These are phyloP conservation scores for Poeciliopsis prolifica DNA, from an alignment of 2,113 vertebrate species.

Conservation along the genomic window DNA sequence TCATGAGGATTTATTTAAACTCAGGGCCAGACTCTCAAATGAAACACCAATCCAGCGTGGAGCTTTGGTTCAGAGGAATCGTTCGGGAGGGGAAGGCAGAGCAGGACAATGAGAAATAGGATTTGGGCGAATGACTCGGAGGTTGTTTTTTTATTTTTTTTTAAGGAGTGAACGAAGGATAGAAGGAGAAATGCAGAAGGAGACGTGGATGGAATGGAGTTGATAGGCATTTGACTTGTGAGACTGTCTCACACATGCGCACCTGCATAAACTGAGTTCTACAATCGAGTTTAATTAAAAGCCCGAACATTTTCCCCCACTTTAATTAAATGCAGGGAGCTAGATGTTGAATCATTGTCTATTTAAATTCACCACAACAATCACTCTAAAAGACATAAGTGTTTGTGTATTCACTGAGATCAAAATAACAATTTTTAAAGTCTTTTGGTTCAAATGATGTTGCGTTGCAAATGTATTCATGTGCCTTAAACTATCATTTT, in stretches of 20 bases:
- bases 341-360: conserved; percentile 33
- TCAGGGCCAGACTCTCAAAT: conserved; percentile 61
- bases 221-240: conserved; percentile 54
- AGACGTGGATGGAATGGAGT: conserved; percentile 31
- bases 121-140: conserved; percentile 40
- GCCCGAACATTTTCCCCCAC: conserved; percentile 24
- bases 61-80: conserved; percentile 52
- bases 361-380: conserved; percentile 7
- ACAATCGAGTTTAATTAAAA: conserved; percentile 65
- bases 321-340: conserved; percentile 62
- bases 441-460: neutral
- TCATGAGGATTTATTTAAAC: conserved; percentile 62
- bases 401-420: conserved; percentile 19
- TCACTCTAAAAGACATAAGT: conserved; percentile 2
- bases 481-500: neutral
- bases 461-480: neutral
- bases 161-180: conserved; percentile 4
- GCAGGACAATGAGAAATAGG: conserved; percentile 43
- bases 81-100: neutral
- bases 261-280: conserved; percentile 22
- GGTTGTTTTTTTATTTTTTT: conserved; percentile 32
- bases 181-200: conserved; percentile 20
- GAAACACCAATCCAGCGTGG: conserved; percentile 63
- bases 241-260: conserved; percentile 17
- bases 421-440: conserved; percentile 9